Conservation (phyloP, 1,140 invertebrate species). For the Probaryconus sp. region DNA sequence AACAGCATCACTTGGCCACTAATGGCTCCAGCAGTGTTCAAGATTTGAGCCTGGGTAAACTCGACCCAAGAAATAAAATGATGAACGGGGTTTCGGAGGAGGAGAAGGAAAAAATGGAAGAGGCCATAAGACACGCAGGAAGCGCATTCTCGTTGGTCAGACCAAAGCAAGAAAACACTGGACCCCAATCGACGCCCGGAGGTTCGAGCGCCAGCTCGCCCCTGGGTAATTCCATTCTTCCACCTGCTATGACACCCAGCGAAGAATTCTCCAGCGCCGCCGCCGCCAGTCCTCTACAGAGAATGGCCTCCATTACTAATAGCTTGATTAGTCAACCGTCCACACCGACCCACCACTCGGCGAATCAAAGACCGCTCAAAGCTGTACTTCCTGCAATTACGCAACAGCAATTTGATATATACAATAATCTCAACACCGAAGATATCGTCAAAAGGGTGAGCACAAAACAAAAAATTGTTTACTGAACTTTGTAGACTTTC, state of each 20-base stretch:
- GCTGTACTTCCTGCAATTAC: constrained; percentile 98
- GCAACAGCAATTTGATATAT: constrained; percentile 99
- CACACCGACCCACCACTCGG: constrained; percentile 87
- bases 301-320: constrained; percentile 99
- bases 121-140: constrained; percentile 87
- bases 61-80: constrained; percentile 82
- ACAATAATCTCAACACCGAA: constrained; percentile 98
- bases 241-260: constrained; percentile 86
- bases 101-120: constrained; percentile 83
- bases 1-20: constrained; percentile 80
- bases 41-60: constrained; percentile 91
- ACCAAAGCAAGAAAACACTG: constrained; percentile 87
- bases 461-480: constrained; percentile 1
- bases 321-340: constrained; percentile 95
- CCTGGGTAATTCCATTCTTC: constrained; percentile 88
- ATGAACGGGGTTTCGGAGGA: constrained; percentile 84
- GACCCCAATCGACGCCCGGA: constrained; percentile 81
- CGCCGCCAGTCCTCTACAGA: constrained; percentile 93
- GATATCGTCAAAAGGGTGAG: constrained; percentile 95
- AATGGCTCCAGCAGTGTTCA: constrained; percentile 86
- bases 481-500: too few relatives aligned
- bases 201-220: constrained; percentile 85
- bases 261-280: constrained; percentile 88
- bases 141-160: constrained; percentile 91
- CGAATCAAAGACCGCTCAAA: constrained; percentile 92